phyloP scores from a whole-genome alignment of 2,888 invertebrate species.

The Neocrepidodera transversa region DNA sequence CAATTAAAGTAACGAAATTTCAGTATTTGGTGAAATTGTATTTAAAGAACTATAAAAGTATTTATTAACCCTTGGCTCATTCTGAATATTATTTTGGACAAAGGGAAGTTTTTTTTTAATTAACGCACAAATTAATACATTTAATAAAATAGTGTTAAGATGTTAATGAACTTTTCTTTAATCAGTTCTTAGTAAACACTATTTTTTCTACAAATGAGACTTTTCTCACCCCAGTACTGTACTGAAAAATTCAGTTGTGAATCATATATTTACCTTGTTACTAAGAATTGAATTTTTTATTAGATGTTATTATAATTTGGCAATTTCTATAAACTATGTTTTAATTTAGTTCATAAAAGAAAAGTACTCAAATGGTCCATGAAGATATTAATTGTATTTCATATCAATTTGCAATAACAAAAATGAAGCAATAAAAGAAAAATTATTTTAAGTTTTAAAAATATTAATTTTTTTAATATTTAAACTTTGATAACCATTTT shows the following conservation, averaged over 20 bases:
- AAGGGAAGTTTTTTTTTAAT: neutral
- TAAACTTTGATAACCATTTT: too few species aligned
- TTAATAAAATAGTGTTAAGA: too few species aligned
- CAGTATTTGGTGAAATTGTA: too few species aligned
- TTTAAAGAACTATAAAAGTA: too few species aligned
- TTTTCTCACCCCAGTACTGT: too few species aligned
- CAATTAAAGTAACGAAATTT: too few species aligned
- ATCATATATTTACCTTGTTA: neutral
- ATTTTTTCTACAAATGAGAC: constrained; percentile 26
- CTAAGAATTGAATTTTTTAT: constrained; percentile 10
- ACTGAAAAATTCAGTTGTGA: neutral
- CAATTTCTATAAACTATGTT: neutral
- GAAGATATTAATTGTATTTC: constrained; percentile 2
- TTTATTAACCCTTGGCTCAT: too few species aligned
- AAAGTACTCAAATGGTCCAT: constrained; percentile 25
- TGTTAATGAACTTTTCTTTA: constrained; percentile 13
- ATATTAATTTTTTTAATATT: neutral
- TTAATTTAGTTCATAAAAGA: neutral
- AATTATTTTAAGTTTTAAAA: too few species aligned
- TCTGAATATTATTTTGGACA: too few species aligned
- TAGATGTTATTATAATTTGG: neutral
- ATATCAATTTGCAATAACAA: constrained; percentile 27
- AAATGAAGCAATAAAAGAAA: constrained; percentile 9
- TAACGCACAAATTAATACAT: too few species aligned
- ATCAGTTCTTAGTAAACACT: constrained; percentile 5